Conservation (phyloP, 2,888 invertebrate genomes). For the Laothoe populi region DNA sequence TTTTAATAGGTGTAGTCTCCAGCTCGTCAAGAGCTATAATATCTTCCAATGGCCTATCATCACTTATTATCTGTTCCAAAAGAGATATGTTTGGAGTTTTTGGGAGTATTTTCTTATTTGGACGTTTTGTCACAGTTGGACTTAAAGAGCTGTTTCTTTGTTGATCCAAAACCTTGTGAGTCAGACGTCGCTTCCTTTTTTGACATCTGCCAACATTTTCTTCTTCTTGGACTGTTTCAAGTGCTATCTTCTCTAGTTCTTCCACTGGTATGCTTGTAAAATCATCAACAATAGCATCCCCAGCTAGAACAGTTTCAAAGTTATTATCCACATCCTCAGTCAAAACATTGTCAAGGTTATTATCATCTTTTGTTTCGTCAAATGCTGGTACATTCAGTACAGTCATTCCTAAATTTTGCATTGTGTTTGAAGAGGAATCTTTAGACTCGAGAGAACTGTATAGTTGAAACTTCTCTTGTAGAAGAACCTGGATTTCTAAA, state of each 20-base stretch:
- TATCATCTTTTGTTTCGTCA: conserved; percentile 37
- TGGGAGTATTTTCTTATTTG: conserved; percentile 49
- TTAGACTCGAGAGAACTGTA: conserved; percentile 80
- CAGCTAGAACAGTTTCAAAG: conserved; percentile 42
- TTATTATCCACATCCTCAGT: conserved; percentile 47
- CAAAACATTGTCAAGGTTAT: conserved; percentile 38
- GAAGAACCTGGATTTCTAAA: conserved; percentile 81
- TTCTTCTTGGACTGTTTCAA: conserved; percentile 56
- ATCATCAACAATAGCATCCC: conserved; percentile 67
- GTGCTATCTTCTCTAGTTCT: conserved; percentile 72
- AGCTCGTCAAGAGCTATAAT: conserved; percentile 71
- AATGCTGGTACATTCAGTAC: conserved; percentile 65
- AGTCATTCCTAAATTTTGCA: conserved; percentile 72
- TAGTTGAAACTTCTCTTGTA: conserved; percentile 84
- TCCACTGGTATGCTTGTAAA: conserved; percentile 73
- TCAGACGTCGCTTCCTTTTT: conserved; percentile 47
- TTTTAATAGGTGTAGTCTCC: conserved; percentile 54
- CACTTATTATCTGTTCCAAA: conserved; percentile 73
- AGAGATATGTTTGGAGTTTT: conserved; percentile 74
- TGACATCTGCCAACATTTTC: conserved; percentile 39
- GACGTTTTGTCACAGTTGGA: conserved; percentile 51
- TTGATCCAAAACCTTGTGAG: conserved; percentile 45
- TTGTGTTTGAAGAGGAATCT: conserved; percentile 52
- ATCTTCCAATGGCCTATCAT: conserved; percentile 73
- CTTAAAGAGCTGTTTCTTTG: conserved; percentile 55